A percentile compares a stretch with the other conserved stretches of the same genome.
Conservation (phyloP, 1,140 invertebrate species). For the Hydropsyche tenuis region DNA sequence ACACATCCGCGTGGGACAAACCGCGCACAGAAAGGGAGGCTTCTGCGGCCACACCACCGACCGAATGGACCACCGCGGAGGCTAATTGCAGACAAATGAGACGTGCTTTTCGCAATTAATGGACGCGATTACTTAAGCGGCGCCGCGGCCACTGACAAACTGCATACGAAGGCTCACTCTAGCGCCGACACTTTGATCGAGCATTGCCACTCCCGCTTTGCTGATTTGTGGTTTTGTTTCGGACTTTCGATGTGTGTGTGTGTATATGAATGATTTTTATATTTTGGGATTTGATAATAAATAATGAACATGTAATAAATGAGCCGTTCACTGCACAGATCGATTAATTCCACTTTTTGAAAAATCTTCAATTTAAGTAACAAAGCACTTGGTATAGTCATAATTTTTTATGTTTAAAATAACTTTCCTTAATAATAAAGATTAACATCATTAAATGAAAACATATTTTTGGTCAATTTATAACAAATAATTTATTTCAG, state of each 20-base stretch:
- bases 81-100: constrained; percentile 40
- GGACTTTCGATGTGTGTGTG: not conserved
- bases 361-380: too few relatives aligned
- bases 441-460: too few relatives aligned
- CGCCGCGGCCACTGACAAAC: not conserved
- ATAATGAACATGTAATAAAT: too few relatives aligned
- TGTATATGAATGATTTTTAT: too few relatives aligned
- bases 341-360: too few relatives aligned
- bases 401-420: too few relatives aligned
- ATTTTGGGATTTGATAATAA: too few relatives aligned
- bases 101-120: constrained; percentile 40
- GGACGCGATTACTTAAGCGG: constrained; percentile 35
- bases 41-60: constrained; percentile 12
- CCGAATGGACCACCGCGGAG: constrained; percentile 25
- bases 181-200: not conserved
- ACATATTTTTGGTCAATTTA: too few relatives aligned
- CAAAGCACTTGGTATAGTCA: too few relatives aligned
- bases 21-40: constrained; percentile 17
- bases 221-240: not conserved
- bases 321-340: too few relatives aligned
- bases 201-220: not conserved
- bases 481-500: too few relatives aligned
- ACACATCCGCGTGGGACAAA: not conserved
- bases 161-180: not conserved
- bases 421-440: too few relatives aligned